These are phyloP conservation scores for Orchestes rusci DNA, from an alignment of 2,888 invertebrate genomes.

Conservation along the genomic window DNA sequence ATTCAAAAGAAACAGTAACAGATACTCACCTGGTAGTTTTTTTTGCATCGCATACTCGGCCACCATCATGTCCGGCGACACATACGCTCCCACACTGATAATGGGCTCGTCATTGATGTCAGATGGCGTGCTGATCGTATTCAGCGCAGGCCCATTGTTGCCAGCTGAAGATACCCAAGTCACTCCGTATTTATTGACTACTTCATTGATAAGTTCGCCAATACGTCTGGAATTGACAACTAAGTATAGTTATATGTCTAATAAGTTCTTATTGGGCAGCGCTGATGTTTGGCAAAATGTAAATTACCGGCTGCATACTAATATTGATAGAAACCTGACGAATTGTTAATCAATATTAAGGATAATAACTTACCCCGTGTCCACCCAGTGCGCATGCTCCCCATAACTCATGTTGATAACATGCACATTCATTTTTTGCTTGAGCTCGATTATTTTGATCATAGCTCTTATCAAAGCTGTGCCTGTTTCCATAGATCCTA, in stretches of 20 bases:
- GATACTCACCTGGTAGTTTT: constrained; percentile 61
- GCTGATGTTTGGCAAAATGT: background rate
- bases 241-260: too few species aligned
- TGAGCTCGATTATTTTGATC: constrained; percentile 73
- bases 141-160: constrained; percentile 89
- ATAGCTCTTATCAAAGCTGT: constrained; percentile 88
- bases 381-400: constrained; percentile 88
- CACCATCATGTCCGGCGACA: constrained; percentile 95
- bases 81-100: constrained; percentile 93
- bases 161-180: constrained; percentile 93
- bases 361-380: constrained; percentile 66
- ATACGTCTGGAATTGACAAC: constrained; percentile 57
- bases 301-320: too few species aligned
- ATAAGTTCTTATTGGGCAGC: background rate
- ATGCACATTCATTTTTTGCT: constrained; percentile 58
- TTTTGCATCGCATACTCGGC: constrained; percentile 89
- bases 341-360: too few species aligned
- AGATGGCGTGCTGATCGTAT: constrained; percentile 85
- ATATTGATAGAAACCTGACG: background rate
- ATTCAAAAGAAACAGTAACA: too few species aligned
- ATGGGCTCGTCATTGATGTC: constrained; percentile 76
- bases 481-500: constrained; percentile 96
- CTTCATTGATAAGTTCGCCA: constrained; percentile 76
- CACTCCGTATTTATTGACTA: constrained; percentile 86
- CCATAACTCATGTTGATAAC: constrained; percentile 99